phyloP scores from a whole-genome alignment of 2,888 invertebrate species.

The Gortyna flavago region DNA sequence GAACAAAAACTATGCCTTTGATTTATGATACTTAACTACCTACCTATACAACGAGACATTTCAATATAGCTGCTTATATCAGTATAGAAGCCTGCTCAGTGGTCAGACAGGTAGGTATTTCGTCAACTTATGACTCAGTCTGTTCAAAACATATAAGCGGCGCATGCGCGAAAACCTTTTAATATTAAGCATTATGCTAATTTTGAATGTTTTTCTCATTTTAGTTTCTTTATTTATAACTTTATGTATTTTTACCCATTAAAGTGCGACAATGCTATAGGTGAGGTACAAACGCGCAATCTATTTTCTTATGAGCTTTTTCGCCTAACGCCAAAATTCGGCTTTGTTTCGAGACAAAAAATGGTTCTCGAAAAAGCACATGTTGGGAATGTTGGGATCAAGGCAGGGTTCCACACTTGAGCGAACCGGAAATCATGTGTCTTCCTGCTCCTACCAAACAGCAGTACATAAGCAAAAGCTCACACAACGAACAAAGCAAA shows the following conservation, averaged over 20 bases:
- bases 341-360: background rate
- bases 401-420: background rate
- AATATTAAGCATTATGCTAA: constrained; percentile 4
- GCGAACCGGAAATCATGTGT: background rate
- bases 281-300: background rate
- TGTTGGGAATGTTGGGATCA: too few relatives aligned
- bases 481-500: constrained; percentile 27
- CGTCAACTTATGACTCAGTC: constrained; percentile 62
- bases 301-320: background rate
- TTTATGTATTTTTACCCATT: background rate
- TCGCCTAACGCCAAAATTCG: background rate
- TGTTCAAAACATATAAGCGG: constrained; percentile 47
- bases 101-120: constrained; percentile 58
- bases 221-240: background rate
- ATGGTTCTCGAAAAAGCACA: background rate
- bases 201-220: constrained; percentile 11
- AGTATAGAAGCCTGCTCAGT: constrained; percentile 34
- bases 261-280: background rate
- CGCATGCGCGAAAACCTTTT: constrained; percentile 50
- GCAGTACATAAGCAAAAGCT: background rate
- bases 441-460: constrained; percentile 12
- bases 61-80: constrained; percentile 14
- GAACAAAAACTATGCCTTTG: constrained; percentile 14
- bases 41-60: constrained; percentile 15
- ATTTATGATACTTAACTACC: constrained; percentile 10